Conservation (phyloP, 2,888 invertebrate genomes). For the Plutella xylostella region DNA sequence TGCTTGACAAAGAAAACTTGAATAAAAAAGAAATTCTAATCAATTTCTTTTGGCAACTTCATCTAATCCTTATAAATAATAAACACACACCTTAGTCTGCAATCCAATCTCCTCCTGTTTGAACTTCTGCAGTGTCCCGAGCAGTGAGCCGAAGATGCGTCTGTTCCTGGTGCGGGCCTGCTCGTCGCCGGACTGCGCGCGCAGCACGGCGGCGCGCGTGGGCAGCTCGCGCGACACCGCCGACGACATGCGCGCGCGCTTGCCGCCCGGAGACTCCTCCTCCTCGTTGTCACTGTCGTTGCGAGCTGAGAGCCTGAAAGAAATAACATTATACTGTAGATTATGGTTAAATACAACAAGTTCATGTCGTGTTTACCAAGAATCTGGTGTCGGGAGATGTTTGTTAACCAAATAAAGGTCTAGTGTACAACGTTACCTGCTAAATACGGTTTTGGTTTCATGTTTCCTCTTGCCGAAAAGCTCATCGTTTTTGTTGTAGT, state of each 20-base stretch:
- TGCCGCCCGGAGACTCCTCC: slow-evolving; percentile 28
- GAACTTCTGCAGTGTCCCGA: slow-evolving; percentile 96
- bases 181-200: slow-evolving; percentile 86
- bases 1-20: too few relatives aligned
- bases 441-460: slow-evolving; percentile 69
- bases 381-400: too few relatives aligned
- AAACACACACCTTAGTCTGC: slow-evolving; percentile 76
- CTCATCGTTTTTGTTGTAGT: slow-evolving; percentile 55
- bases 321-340: background rate
- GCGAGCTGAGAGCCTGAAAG: slow-evolving; percentile 48
- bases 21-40: too few relatives aligned
- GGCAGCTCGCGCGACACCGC: slow-evolving; percentile 89
- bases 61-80: too few relatives aligned
- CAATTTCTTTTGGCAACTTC: too few relatives aligned
- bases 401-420: too few relatives aligned
- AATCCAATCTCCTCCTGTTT: slow-evolving; percentile 92
- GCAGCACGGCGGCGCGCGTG: slow-evolving; percentile 67
- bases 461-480: slow-evolving; percentile 55
- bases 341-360: background rate
- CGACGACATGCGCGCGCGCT: slow-evolving; percentile 64
- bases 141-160: slow-evolving; percentile 94
- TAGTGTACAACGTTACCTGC: slow-evolving; percentile 41
- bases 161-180: slow-evolving; percentile 86
- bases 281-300: slow-evolving; percentile 65
- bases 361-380: too few relatives aligned